A percentile compares a stretch with the other conserved stretches of the same genome.
Conservation (phyloP, 2,888 invertebrate species). For the Dermolepida albohirtum region DNA sequence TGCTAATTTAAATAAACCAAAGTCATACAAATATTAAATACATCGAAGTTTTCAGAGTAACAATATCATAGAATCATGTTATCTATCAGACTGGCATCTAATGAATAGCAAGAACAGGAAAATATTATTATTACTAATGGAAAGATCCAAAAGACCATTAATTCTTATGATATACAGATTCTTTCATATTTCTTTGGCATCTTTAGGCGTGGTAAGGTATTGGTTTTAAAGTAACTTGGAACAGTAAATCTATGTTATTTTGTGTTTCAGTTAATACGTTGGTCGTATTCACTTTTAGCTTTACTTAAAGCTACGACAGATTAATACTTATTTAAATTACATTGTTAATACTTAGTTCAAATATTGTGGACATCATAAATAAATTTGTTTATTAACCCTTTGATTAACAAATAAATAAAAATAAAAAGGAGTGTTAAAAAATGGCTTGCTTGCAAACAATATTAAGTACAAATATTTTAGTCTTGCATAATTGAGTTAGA, state of each 20-base stretch:
- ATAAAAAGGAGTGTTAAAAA: no score
- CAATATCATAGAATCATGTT: neutral
- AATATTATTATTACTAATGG: neutral
- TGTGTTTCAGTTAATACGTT: neutral
- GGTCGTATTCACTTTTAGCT: constrained; percentile 3
- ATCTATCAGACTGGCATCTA: neutral
- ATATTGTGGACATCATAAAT: no score
- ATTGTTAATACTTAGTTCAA: no score
- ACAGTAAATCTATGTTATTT: neutral
- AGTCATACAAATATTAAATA: no score
- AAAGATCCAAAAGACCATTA: neutral
- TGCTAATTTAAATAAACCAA: no score
- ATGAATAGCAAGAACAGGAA: neutral
- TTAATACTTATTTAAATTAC: no score
- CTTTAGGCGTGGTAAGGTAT: constrained; percentile 1
- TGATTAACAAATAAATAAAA: no score
- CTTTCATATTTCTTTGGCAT: constrained; percentile 1
- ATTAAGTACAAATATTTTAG: no score
- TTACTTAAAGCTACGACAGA: constrained; percentile 1
- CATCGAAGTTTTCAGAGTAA: neutral
- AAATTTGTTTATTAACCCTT: no score
- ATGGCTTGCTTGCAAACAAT: no score
- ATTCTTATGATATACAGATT: neutral
- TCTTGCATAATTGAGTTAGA: no score
- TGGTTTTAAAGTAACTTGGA: neutral